A percentile compares a stretch with the other conserved stretches of the same genome.
These are phyloP conservation scores for Hesperia comma DNA, from an alignment of 2,888 invertebrate species.

Conservation along the genomic window DNA sequence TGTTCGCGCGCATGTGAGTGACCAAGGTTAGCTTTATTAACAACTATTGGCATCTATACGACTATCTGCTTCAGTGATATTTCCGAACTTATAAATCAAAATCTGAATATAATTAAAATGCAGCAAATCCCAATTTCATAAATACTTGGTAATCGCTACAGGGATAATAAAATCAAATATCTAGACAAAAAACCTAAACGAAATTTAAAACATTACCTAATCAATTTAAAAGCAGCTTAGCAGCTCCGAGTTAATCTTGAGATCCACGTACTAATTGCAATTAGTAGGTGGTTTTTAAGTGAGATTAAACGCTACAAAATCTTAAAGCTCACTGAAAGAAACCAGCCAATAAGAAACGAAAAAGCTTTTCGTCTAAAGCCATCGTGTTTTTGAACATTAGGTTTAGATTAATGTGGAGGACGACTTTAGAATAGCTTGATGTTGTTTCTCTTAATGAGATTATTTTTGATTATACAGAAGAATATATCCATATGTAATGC, in stretches of 20 bases:
- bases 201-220: background rate
- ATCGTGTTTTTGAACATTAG: slow-evolving; percentile 11
- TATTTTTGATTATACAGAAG: too few species aligned
- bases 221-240: background rate
- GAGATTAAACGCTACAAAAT: slow-evolving; percentile 25
- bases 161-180: background rate
- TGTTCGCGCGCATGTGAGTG: too few species aligned
- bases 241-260: background rate
- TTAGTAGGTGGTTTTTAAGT: slow-evolving; percentile 12
- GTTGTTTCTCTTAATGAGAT: background rate
- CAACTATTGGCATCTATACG: too few species aligned
- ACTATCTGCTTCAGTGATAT: too few species aligned
- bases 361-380: slow-evolving; percentile 7
- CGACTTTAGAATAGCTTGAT: background rate
- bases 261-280: slow-evolving; percentile 8
- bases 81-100: too few species aligned
- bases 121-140: too few species aligned
- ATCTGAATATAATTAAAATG: too few species aligned
- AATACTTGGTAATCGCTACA: too few species aligned
- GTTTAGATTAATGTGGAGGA: background rate
- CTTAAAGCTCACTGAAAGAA: slow-evolving; percentile 1
- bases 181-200: background rate
- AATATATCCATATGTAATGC: too few species aligned
- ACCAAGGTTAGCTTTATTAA: too few species aligned
- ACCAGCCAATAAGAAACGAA: slow-evolving; percentile 11